phyloP scores from a whole-genome alignment of 2,113 vertebrate genomes.

The Apus apus region DNA sequence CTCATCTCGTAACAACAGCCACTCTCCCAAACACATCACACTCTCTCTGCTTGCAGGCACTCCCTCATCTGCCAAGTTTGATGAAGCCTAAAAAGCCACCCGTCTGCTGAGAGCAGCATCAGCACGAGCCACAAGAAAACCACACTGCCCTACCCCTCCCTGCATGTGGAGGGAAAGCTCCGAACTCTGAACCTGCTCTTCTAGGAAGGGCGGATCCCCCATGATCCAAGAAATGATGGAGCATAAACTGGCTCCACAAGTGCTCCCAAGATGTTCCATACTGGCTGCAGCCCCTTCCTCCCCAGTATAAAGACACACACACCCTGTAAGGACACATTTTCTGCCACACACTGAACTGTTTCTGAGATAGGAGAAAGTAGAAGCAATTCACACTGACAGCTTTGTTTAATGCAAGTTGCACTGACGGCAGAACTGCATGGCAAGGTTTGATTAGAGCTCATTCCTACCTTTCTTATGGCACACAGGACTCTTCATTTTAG shows the following conservation, averaged over 20 bases:
- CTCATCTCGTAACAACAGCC: neutral
- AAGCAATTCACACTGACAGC: neutral
- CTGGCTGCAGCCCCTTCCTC: neutral
- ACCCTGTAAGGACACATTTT: neutral
- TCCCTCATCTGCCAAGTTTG: neutral
- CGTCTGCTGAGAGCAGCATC: neutral
- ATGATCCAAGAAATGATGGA: rapidly evolving
- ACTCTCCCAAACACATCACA: neutral
- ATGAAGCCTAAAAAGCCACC: rapidly evolving
- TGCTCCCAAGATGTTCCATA: rapidly evolving
- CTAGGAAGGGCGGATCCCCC: rapidly evolving
- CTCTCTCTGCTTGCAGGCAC: neutral
- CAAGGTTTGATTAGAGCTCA: neutral
- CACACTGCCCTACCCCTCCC: neutral
- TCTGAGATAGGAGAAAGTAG: neutral
- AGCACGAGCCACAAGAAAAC: rapidly evolving
- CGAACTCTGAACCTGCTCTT: rapidly evolving
- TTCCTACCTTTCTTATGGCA: neutral
- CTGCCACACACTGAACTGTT: neutral
- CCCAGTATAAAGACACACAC: neutral
- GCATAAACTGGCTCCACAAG: neutral
- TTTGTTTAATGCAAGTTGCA: neutral
- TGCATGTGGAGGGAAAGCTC: neutral
- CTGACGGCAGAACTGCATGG: neutral
- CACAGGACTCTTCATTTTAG: rapidly evolving